Percentiles rank a stretch among this genome's conserved stretches.
phyloP scores from a whole-genome alignment of 2,797 vertebrate species.

The Spheniscus humboldti region DNA sequence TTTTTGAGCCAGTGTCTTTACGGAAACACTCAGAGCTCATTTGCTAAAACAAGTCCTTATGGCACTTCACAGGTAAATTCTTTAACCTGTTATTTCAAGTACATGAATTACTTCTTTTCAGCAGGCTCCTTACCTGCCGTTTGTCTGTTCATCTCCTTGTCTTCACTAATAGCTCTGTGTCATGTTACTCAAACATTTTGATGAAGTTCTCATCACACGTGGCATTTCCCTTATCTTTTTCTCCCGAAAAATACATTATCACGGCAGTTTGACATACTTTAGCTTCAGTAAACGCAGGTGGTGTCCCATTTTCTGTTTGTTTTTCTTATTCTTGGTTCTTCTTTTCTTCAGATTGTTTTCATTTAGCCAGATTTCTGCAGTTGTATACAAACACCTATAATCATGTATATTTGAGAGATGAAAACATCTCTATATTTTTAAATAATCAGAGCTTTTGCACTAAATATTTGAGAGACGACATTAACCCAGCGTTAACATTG shows the following conservation, averaged over 20 bases:
- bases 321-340: neutral
- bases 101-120: neutral
- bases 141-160: neutral
- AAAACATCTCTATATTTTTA: neutral
- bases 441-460: neutral
- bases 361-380: neutral
- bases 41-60: neutral
- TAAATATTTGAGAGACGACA: neutral
- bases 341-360: neutral
- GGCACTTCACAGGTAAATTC: neutral
- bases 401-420: neutral
- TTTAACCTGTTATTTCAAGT: neutral
- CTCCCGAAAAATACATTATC: neutral
- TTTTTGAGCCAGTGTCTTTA: neutral
- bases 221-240: neutral
- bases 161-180: neutral
- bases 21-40: neutral
- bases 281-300: slow-evolving; percentile 18
- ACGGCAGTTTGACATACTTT: neutral
- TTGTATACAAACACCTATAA: neutral
- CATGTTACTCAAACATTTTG: neutral
- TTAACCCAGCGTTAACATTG: neutral
- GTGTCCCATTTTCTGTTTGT: neutral
- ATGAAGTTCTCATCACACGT: neutral
- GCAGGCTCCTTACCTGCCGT: neutral